Percentiles rank a stretch among this genome's conserved stretches.
These are phyloP conservation scores for Gallinago paraguaiae DNA, from an alignment of 2,113 vertebrate species.

Conservation along the genomic window DNA sequence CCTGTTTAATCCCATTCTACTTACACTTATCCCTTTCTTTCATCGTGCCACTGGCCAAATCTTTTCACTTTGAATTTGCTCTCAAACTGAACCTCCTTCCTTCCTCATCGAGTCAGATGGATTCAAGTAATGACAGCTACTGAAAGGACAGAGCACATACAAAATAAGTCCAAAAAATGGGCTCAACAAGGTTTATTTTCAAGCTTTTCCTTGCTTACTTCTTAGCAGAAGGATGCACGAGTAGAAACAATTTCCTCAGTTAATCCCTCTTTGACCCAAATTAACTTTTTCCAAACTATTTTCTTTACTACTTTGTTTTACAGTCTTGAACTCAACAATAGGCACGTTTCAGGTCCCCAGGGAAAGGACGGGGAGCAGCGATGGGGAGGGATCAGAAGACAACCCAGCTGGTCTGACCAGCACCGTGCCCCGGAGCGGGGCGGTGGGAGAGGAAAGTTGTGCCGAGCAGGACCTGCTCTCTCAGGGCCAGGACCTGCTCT, in stretches of 20 bases:
- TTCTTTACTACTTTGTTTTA: neutral
- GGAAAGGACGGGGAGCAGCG: neutral
- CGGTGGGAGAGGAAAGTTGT: too few species aligned
- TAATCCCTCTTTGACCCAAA: conserved; percentile 35
- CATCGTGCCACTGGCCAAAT: neutral
- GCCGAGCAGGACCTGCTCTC: neutral
- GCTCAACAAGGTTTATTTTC: neutral
- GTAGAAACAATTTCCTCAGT: neutral
- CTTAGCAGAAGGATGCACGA: neutral
- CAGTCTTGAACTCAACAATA: neutral
- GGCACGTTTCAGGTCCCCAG: neutral
- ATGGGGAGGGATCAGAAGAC: neutral
- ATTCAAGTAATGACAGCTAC: conserved; percentile 3
- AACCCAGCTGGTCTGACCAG: neutral
- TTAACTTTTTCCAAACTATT: conserved; percentile 27
- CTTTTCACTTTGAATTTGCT: conserved; percentile 23
- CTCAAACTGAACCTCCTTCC: neutral
- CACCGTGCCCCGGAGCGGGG: accelerated
- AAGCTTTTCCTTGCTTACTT: conserved; percentile 15
- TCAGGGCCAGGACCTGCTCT: neutral
- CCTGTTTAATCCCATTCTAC: conserved; percentile 1
- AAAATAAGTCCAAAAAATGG: neutral
- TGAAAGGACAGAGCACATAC: neutral
- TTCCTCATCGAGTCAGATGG: neutral
- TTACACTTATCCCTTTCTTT: neutral